Evolutionary conservation across 2,113 vertebrate species (phyloP), one percentile per base, ranked within the genome.

Genomic region (Columba livia): DNA sequence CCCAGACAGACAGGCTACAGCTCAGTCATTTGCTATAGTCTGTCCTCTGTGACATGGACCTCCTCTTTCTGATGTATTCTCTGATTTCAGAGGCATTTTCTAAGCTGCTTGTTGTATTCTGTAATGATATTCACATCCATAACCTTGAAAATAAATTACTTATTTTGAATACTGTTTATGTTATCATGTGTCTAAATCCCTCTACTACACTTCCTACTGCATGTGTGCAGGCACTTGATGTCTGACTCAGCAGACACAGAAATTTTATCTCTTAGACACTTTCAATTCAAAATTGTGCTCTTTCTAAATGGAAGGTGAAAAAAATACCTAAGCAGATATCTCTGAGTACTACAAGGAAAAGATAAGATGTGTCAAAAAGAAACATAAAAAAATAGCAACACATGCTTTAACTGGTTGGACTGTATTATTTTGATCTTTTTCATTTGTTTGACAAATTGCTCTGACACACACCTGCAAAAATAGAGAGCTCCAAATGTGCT

Each of bases 141-240:
- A 89, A 93, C 60, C 71, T 89, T 94, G 85, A 92, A 96, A 88
- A 95, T 67, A 19, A 89, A 75, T 64, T 62, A 64, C 78, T 88
- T 93, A 64, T 25, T 89, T 90, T 79, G 61, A 94, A 93, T 77
- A 31, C 15, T 80, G 72, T 1, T 11, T 69, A 21, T 67, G 32
- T 60, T 65, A 60, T 44, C 2, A 0, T 69, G 25, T 66, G 9
- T 53, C 29, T 60, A 79, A 77, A 90, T 70, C 51, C 15, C 23
- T 69, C 50, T 60, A 56, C 50, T 51, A 47, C 15, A 69, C 6
- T 78, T 94, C 12, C 15, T 48, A 34, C 18, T 56, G 29, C 16
- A 28, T 51, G 7, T 19, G 8, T 47, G 47, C 42, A 32, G 42
- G 18, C n/a, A 29, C 23, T 79, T 54, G 34, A 28, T 12, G 15